Evolutionary conservation across 2,113 vertebrate genomes (phyloP).

Genomic region (Scomber colias): DNA sequence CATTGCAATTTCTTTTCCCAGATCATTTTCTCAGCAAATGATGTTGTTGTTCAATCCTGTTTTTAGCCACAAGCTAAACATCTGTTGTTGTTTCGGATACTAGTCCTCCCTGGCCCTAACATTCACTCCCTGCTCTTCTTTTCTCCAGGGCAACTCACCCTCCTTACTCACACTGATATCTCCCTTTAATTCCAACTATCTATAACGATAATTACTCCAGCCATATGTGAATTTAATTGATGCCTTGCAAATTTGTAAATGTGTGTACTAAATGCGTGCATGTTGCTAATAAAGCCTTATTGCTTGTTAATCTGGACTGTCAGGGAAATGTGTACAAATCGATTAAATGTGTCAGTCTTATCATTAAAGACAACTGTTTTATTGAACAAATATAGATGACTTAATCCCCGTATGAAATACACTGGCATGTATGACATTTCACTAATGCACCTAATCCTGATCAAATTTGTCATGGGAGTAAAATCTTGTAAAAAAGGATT

Average conservation of each 20-base stretch:
- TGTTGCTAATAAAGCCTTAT: slow-evolving; percentile 74
- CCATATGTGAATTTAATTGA: slow-evolving; percentile 82
- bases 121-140: slow-evolving; percentile 69
- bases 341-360: slow-evolving; percentile 70
- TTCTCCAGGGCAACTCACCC: slow-evolving; percentile 73
- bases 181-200: slow-evolving; percentile 75
- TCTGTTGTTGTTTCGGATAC: slow-evolving; percentile 86
- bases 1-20: slow-evolving; percentile 68
- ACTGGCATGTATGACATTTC: slow-evolving; percentile 67
- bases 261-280: slow-evolving; percentile 47
- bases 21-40: slow-evolving; percentile 82
- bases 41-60: slow-evolving; percentile 81
- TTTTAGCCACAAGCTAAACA: slow-evolving; percentile 87
- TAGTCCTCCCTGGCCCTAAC: slow-evolving; percentile 71
- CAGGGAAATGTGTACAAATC: slow-evolving; percentile 66
- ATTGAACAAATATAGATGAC: slow-evolving; percentile 62
- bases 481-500: slow-evolving; percentile 40
- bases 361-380: slow-evolving; percentile 67
- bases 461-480: slow-evolving; percentile 57
- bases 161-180: slow-evolving; percentile 70
- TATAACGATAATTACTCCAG: slow-evolving; percentile 79
- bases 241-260: slow-evolving; percentile 68
- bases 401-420: slow-evolving; percentile 62
- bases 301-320: slow-evolving; percentile 76
- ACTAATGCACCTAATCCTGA: slow-evolving; percentile 53